These are phyloP conservation scores for Drosophila imparisetae DNA, from an alignment of 2,888 invertebrate species.

Conservation along the genomic window DNA sequence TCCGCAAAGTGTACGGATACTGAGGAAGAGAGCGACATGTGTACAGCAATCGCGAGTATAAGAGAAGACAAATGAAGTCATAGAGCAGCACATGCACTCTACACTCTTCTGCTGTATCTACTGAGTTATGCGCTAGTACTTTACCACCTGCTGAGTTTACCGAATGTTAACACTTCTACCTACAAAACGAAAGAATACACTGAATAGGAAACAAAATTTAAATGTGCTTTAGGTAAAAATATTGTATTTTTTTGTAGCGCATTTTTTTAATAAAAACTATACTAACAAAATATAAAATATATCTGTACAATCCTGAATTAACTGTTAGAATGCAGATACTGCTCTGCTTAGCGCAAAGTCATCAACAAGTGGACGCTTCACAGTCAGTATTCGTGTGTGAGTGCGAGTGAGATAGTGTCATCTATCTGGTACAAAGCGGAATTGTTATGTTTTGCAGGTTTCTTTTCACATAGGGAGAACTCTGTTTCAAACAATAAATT, in stretches of 20 bases:
- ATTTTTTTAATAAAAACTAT: background rate
- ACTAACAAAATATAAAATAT: background rate
- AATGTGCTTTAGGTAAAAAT: no score
- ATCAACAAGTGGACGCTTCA: background rate
- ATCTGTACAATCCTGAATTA: background rate
- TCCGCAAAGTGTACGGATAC: conserved; percentile 10
- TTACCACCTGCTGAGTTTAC: background rate
- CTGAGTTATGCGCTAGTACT: background rate
- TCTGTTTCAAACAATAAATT: background rate
- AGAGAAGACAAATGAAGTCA: conserved; percentile 31
- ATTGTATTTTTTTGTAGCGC: background rate
- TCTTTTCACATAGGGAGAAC: background rate
- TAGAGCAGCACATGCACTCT: conserved; percentile 17
- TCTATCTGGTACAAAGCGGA: background rate
- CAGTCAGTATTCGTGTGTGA: background rate
- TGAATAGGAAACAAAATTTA: no score
- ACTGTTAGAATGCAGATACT: background rate
- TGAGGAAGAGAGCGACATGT: background rate
- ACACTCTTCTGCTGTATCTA: conserved; percentile 10
- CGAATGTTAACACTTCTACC: background rate
- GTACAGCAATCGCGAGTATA: conserved; percentile 23
- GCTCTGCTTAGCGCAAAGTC: background rate
- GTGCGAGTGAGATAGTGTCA: background rate
- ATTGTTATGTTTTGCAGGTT: conserved; percentile 11
- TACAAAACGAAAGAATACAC: background rate